Base-by-base conservation (phyloP, 2,113 vertebrate genomes). In the Neotoma lepida region DNA sequence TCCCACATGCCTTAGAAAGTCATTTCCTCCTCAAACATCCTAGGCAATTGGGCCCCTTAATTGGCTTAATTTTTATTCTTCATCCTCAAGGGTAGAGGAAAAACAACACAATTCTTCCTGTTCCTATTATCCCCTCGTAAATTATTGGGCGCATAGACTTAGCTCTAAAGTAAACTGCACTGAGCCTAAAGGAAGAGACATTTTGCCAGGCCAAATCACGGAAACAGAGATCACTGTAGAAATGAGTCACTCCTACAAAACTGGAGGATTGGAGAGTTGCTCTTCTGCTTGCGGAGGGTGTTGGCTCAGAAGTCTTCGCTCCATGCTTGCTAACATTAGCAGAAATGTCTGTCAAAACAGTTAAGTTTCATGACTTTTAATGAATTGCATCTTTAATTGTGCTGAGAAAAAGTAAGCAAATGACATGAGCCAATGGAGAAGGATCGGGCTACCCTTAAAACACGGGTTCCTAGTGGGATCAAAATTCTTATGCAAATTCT, bases 311-410 rank as follows among this genome's bases (percentile, higher is more conserved):
- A 95, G 64, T 18, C 28, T 35, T 58, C 33, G 13, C 24, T 66
- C 35, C 18, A 0, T 2, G 63, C n/a, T 85, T 77, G 78, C 61
- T 61, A 86, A 64, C 44, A n/a, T 71, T 91, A 64, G 61, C 22
- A 88, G 89, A 89, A 89, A 87, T 46, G 74, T 87, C 82, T 89
- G 70, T 61, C 81, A 94, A 86, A 76, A 73, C 87, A 76, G 89
- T 35, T 35, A 49, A 68, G 46, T 85, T 77, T 78, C 90, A 94
- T 91, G 86, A 41, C 89, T 56, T 51, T 95, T 70, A 94, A 86
- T 94, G 87, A 95, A 49, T 91, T 66, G 73, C 22, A 28, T 89
- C 90, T 95, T 90, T 91, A 93, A 94, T n/a, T 93, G 80, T 41
- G 76, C 76, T 54, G 73, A 94, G 84, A 86, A 74, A 95, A 89